Evolutionary conservation across 2,888 invertebrate species (phyloP), one percentile per base, ranked within the genome.

Genomic region (Ichneumoninae sp.): DNA sequence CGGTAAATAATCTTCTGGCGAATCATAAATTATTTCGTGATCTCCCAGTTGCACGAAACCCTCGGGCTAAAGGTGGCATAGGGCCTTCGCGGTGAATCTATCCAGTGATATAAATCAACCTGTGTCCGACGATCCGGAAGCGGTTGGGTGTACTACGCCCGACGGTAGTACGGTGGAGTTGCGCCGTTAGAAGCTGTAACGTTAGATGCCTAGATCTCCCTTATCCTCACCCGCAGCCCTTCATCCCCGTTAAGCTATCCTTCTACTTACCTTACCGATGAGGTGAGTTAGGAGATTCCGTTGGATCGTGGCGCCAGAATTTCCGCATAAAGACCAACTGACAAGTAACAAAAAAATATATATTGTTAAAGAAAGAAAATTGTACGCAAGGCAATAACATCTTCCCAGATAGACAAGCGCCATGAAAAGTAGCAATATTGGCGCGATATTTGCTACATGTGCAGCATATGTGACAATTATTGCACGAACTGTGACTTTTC

Each of bases 81-180:
- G 36, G 68, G 71, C 36, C 71, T 10, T 65, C 30, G 62, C 30
- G 69, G 60, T 69, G 44, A 82, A 74, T 78, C 62, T 54, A 82
- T 82, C 74, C 78, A 82, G 74, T 70, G 82, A 74, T 71, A 82
- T 82, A 82, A 82, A 82, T 82, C 82, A 82, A 69, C 50, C 52
- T 52, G 72, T 62, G 82, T 62, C 78, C 78, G 78, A 78, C 82
- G 82, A 78, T 62, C 78, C 82, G 78, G 78, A 82, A 82, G 74
- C 72, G 69, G 60, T 78, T 72, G 69, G 74, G 71, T 82, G 65
- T 60, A 30, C 52, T 50, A 66, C 57, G 68, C 72, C 69, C 66
- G 60, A 26, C 82, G 68, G 60, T 62, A 44, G 71, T 52, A 47
- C 19, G 44, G 36, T 13, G 57, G 60, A 74, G 69, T 47, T 44